phyloP scores from a whole-genome alignment of 2,113 vertebrate species.

The Syngnathus scovelli region DNA sequence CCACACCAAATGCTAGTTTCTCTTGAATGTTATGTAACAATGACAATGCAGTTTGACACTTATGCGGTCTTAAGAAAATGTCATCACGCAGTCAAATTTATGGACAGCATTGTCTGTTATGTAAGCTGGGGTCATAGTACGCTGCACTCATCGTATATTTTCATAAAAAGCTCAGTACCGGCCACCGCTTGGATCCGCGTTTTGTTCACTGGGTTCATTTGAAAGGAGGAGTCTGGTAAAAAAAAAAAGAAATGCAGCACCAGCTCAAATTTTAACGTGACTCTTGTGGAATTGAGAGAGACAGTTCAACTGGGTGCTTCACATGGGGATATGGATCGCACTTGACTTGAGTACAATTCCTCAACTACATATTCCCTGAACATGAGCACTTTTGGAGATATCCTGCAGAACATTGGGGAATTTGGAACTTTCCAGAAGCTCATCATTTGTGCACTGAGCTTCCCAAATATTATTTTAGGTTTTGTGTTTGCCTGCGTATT shows the following conservation, averaged over 20 bases:
- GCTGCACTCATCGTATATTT: neutral
- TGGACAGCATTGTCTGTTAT: neutral
- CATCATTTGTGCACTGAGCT: constrained; percentile 59
- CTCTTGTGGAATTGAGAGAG: neutral
- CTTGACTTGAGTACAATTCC: neutral
- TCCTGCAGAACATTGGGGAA: constrained; percentile 68
- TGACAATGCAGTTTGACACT: neutral
- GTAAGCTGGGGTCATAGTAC: neutral
- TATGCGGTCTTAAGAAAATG: neutral
- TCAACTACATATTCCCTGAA: neutral
- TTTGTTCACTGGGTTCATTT: neutral
- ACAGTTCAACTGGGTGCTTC: neutral
- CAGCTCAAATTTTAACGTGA: neutral
- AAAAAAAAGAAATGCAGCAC: neutral
- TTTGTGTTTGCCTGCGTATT: constrained; percentile 75
- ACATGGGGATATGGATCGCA: neutral
- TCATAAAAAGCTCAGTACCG: neutral
- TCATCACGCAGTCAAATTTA: neutral
- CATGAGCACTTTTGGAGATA: constrained; percentile 70
- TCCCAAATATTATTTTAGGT: constrained; percentile 54
- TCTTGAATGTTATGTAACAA: neutral
- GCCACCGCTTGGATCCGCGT: neutral
- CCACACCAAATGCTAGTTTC: neutral
- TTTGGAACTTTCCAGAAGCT: constrained; percentile 78
- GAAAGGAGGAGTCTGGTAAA: neutral